phyloP scores from a whole-genome alignment of 1,140 invertebrate species.

The Drosophila simulans region DNA sequence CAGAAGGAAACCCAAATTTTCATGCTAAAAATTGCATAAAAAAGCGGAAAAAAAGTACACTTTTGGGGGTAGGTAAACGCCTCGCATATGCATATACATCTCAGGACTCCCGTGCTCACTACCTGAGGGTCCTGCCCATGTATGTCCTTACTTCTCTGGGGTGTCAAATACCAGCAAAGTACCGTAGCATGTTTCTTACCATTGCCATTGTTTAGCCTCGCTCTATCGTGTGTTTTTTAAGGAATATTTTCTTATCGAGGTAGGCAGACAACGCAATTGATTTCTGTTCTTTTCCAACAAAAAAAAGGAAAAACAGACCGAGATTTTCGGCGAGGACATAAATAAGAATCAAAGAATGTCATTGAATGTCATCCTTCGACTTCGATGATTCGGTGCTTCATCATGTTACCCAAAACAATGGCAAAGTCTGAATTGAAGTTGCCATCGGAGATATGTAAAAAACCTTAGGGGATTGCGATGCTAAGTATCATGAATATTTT shows the following conservation, averaged over 20 bases:
- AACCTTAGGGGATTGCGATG: conserved; percentile 48
- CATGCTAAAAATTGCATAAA: conserved; percentile 80
- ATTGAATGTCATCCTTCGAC: conserved; percentile 69
- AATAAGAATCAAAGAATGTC: conserved; percentile 69
- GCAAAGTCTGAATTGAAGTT: conserved; percentile 42
- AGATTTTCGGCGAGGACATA: conserved; percentile 57
- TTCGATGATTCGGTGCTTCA: conserved; percentile 60
- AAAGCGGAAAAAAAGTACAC: conserved; percentile 50
- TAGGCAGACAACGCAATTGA: conserved; percentile 74
- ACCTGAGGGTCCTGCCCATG: conserved; percentile 59
- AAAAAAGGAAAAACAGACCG: conserved; percentile 38
- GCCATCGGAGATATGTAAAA: conserved; percentile 66
- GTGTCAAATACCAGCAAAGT: conserved; percentile 74
- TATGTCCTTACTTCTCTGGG: conserved; percentile 44
- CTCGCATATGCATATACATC: conserved; percentile 56
- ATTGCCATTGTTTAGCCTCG: conserved; percentile 61
- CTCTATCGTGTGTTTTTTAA: conserved; percentile 52
- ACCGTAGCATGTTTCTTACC: conserved; percentile 61
- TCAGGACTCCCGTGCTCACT: conserved; percentile 28
- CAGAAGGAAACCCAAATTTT: conserved; percentile 55
- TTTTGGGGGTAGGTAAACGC: conserved; percentile 56
- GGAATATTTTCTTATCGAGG: conserved; percentile 64
- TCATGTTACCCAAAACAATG: conserved; percentile 68
- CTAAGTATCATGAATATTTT: conserved; percentile 55
- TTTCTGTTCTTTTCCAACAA: conserved; percentile 74